Evolutionary conservation across 2,797 vertebrate genomes (phyloP).

Genomic region (Apodemus agrarius): DNA sequence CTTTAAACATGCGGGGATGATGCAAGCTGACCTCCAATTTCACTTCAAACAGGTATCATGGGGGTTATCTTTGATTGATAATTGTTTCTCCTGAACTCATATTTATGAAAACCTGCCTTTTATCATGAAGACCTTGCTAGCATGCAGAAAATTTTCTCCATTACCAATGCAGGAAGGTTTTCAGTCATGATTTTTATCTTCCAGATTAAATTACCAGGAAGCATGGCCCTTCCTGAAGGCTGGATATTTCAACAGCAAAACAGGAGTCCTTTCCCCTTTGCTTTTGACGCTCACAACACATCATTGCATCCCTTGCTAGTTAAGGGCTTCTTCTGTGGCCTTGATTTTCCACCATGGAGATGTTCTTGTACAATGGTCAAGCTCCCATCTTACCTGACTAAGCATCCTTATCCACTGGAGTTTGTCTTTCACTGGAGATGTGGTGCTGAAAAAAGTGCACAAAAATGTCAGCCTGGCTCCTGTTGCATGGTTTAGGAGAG

Average conservation of each 20-base stretch:
- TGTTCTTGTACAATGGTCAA: background rate
- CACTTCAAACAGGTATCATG: slow-evolving; percentile 70
- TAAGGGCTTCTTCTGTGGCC: slow-evolving; percentile 46
- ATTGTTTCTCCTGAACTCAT: slow-evolving; percentile 76
- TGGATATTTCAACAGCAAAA: slow-evolving; percentile 59
- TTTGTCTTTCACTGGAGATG: slow-evolving; percentile 22
- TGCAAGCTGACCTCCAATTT: slow-evolving; percentile 64
- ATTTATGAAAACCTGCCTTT: slow-evolving; percentile 74
- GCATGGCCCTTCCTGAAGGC: slow-evolving; percentile 62
- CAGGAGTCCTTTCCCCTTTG: background rate
- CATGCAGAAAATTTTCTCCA: slow-evolving; percentile 72
- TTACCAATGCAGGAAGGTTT: slow-evolving; percentile 65
- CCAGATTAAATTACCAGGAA: slow-evolving; percentile 74
- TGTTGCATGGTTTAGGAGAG: background rate
- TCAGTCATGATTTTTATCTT: slow-evolving; percentile 70
- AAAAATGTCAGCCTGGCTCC: background rate
- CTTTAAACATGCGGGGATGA: slow-evolving; percentile 69
- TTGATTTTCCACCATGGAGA: slow-evolving; percentile 16
- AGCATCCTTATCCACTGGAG: slow-evolving; percentile 15
- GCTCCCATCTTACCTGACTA: background rate
- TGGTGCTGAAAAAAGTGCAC: background rate
- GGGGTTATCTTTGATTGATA: slow-evolving; percentile 72
- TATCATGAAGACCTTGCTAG: slow-evolving; percentile 73
- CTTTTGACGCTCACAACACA: slow-evolving; percentile 32
- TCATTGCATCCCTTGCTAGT: slow-evolving; percentile 69